Conservation (phyloP, 2,113 vertebrate species). For the Irena cyanogastra region DNA sequence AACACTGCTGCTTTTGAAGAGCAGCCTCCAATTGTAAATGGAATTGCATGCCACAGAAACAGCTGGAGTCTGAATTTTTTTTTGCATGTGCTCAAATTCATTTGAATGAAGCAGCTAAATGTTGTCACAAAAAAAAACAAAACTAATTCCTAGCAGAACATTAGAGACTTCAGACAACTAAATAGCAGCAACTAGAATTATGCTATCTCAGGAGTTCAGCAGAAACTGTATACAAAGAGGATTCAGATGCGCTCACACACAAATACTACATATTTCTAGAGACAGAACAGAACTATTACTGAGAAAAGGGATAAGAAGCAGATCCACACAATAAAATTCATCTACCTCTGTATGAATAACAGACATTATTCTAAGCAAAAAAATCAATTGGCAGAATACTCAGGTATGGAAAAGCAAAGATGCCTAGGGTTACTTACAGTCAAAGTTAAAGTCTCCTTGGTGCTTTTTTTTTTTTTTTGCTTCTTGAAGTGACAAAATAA, state of each 20-base stretch:
- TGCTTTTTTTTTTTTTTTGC: background rate
- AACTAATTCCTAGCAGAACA: background rate
- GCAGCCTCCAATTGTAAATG: background rate
- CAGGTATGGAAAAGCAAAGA: background rate
- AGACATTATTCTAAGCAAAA: background rate
- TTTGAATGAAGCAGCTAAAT: background rate
- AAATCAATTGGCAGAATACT: background rate
- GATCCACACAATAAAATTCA: background rate
- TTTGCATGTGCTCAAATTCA: background rate
- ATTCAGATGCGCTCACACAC: background rate
- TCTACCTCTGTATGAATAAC: background rate
- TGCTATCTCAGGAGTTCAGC: background rate
- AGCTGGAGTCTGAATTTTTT: background rate
- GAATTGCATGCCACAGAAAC: background rate
- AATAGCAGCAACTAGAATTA: background rate
- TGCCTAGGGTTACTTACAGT: background rate
- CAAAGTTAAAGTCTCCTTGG: background rate
- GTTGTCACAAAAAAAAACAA: background rate
- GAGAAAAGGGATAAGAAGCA: background rate
- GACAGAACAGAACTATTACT: background rate
- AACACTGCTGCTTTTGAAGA: background rate
- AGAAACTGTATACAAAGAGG: background rate
- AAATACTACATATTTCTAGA: background rate
- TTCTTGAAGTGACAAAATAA: background rate
- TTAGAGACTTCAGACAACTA: background rate